Percentiles rank a stretch among this genome's conserved stretches.
Evolutionary conservation across 1,140 invertebrate genomes (phyloP).

Genomic region (Glossosoma conforme): DNA sequence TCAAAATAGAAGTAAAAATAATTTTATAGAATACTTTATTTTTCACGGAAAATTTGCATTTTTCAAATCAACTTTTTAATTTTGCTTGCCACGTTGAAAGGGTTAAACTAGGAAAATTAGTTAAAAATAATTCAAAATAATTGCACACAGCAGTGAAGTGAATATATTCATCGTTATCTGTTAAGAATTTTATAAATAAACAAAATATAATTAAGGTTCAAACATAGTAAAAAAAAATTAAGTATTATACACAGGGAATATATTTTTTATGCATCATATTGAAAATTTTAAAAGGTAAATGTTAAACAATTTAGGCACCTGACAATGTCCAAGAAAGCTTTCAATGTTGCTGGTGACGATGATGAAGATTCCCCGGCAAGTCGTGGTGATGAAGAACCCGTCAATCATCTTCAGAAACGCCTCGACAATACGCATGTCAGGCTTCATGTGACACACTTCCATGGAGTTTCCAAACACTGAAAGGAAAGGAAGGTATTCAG

Average conservation of each 20-base stretch:
- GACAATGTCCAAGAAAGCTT: conserved; percentile 74
- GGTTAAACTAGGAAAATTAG: conserved; percentile 3
- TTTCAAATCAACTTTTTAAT: too few species aligned
- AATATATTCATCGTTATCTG: not conserved
- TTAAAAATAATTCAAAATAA: not conserved
- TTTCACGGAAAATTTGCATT: too few species aligned
- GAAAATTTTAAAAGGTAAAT: not conserved
- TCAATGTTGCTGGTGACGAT: conserved; percentile 81
- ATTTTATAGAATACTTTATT: too few species aligned
- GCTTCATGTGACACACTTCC: conserved; percentile 30
- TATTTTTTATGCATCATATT: not conserved
- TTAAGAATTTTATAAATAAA: not conserved
- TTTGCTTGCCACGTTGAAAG: too few species aligned
- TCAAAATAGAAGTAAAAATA: too few species aligned
- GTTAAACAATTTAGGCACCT: too few species aligned
- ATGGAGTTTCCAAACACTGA: conserved; percentile 50
- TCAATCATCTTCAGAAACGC: conserved; percentile 50
- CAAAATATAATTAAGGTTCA: too few species aligned
- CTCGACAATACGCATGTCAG: conserved; percentile 37
- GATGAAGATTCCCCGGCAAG: conserved; percentile 79
- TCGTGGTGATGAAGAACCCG: conserved; percentile 74
- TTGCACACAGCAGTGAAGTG: too few species aligned
- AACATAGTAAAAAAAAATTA: too few species aligned
- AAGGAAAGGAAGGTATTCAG: conserved; percentile 13
- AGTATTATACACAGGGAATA: not conserved